These are phyloP conservation scores for Lophura nycthemera DNA, from an alignment of 2,113 vertebrate genomes.

Conservation along the genomic window DNA sequence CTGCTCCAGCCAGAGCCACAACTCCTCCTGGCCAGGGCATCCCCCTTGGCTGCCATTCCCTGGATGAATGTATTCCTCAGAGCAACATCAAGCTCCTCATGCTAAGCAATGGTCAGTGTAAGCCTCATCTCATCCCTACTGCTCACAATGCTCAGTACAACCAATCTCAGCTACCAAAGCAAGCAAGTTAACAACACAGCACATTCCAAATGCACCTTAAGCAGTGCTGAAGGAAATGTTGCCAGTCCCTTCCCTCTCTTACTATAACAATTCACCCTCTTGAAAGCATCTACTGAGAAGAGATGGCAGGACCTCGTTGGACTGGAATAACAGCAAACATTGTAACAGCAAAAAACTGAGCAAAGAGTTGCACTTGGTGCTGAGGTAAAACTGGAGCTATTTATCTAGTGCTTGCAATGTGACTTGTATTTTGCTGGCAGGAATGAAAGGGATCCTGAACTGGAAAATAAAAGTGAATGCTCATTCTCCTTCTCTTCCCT, in stretches of 20 bases:
- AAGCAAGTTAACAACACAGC: background rate
- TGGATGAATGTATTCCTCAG: fast-evolving
- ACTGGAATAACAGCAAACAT: background rate
- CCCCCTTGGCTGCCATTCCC: background rate
- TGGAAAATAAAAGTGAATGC: constrained; percentile 39
- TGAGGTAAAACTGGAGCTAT: background rate
- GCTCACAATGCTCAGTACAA: background rate
- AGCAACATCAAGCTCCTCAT: background rate
- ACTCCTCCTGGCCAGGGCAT: background rate
- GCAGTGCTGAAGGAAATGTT: background rate
- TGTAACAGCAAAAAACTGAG: background rate
- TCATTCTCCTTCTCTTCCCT: background rate
- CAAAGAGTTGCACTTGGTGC: background rate
- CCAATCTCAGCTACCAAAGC: fast-evolving
- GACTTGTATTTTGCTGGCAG: background rate
- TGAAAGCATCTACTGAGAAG: background rate
- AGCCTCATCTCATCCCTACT: background rate
- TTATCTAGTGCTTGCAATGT: constrained; percentile 5
- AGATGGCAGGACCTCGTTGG: background rate
- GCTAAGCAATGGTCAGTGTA: fast-evolving
- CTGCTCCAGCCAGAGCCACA: fast-evolving
- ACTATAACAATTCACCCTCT: background rate
- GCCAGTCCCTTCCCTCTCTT: background rate
- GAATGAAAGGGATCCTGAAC: background rate
- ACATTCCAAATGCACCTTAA: background rate